A percentile compares a stretch with the other conserved stretches of the same genome.
phyloP scores from a whole-genome alignment of 2,113 vertebrate genomes.

The Coracopsis vasa region DNA sequence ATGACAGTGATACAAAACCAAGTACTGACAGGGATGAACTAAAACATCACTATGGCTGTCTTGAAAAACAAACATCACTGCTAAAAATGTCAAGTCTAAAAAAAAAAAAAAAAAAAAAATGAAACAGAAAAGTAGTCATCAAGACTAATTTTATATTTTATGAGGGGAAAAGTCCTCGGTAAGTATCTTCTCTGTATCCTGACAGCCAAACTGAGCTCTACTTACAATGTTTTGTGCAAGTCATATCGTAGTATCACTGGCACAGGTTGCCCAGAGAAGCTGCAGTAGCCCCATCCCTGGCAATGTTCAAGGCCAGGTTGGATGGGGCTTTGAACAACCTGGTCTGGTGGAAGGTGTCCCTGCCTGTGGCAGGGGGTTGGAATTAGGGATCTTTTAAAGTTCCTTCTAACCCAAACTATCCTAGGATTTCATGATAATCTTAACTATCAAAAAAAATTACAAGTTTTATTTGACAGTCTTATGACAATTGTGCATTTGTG shows the following conservation, averaged over 20 bases:
- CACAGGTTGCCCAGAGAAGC: neutral
- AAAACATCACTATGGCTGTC: neutral
- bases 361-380: neutral
- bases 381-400: neutral
- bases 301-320: neutral
- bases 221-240: neutral
- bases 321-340: neutral
- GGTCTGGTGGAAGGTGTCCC: neutral
- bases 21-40: neutral
- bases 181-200: neutral
- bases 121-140: no score
- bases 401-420: fast-evolving
- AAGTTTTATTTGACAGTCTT: no score
- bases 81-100: neutral
- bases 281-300: neutral
- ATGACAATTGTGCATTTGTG: fast-evolving
- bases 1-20: neutral
- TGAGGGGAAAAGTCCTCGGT: fast-evolving
- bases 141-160: neutral
- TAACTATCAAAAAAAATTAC: fast-evolving
- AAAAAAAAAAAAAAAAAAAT: fast-evolving
- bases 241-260: neutral
- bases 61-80: neutral
- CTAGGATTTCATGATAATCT: neutral
- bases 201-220: neutral